Evolutionary conservation across 2,888 invertebrate genomes (phyloP).

Genomic region (Epiblema foenella): DNA sequence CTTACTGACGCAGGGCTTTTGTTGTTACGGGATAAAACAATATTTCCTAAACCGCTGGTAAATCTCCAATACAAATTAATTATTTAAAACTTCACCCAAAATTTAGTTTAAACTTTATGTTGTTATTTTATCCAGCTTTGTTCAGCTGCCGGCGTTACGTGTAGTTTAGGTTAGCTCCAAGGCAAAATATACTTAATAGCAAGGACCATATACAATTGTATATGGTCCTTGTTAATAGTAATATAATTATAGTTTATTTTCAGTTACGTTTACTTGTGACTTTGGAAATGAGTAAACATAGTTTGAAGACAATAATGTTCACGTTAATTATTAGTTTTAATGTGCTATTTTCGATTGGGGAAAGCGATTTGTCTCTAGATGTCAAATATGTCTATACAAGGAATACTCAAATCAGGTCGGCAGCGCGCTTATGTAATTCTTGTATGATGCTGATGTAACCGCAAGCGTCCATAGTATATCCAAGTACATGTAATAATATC

Average conservation of each 20-base stretch:
- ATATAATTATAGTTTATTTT: not conserved
- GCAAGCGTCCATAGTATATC: too few species aligned
- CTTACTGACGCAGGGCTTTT: too few species aligned
- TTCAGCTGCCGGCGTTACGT: constrained; percentile 27
- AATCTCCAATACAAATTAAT: not conserved
- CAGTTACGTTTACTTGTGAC: constrained; percentile 1
- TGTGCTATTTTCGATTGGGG: constrained; percentile 1
- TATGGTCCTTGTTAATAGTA: too few species aligned
- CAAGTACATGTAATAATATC: not conserved
- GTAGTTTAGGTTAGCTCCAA: too few species aligned
- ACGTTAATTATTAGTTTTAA: constrained; percentile 25
- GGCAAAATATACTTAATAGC: too few species aligned
- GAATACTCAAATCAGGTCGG: too few species aligned
- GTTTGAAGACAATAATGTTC: not conserved
- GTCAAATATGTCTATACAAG: too few species aligned
- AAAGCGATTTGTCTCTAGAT: too few species aligned
- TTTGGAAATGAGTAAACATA: constrained; percentile 10
- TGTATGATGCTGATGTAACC: too few species aligned
- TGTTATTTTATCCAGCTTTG: constrained; percentile 35
- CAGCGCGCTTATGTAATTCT: too few species aligned
- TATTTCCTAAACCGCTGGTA: not conserved
- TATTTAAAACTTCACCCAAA: not conserved
- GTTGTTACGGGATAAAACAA: not conserved
- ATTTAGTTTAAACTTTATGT: constrained; percentile 23
- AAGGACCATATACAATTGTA: too few species aligned